These are phyloP conservation scores for Trichoplusia ni DNA, from an alignment of 1,140 invertebrate genomes.

Conservation along the genomic window DNA sequence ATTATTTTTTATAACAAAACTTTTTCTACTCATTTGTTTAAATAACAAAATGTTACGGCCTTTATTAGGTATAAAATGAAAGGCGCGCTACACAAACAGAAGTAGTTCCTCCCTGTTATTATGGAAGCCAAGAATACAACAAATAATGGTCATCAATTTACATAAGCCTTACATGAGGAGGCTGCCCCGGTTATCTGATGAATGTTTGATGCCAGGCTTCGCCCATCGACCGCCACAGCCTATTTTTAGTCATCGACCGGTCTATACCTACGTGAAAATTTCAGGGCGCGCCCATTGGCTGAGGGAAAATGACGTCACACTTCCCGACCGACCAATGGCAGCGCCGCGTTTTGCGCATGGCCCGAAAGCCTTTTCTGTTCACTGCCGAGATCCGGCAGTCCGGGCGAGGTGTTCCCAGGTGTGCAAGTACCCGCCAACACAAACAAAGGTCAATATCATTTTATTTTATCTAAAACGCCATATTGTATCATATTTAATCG, in stretches of 20 bases:
- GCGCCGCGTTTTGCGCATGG: conserved; percentile 60
- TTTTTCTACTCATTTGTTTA: too few relatives aligned
- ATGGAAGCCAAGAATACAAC: background rate
- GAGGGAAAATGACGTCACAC: conserved; percentile 62
- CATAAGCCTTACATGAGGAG: conserved; percentile 11
- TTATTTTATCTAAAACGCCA: conserved; percentile 33
- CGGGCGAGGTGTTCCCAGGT: conserved; percentile 72
- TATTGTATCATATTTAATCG: conserved; percentile 38
- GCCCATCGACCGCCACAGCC: conserved; percentile 58
- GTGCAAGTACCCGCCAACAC: conserved; percentile 66
- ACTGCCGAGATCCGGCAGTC: conserved; percentile 56
- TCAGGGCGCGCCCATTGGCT: conserved; percentile 66
- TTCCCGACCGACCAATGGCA: conserved; percentile 46
- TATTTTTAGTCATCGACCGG: conserved; percentile 77
- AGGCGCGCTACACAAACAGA: too few relatives aligned
- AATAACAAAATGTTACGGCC: too few relatives aligned
- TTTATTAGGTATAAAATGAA: too few relatives aligned
- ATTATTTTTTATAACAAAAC: too few relatives aligned
- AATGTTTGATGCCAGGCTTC: conserved; percentile 7
- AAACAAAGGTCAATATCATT: conserved; percentile 66
- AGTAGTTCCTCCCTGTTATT: background rate
- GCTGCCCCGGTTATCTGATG: background rate
- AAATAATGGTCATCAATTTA: conserved; percentile 8
- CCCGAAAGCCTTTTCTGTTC: conserved; percentile 46
- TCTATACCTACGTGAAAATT: conserved; percentile 76